These are phyloP conservation scores for Drosophila leonis DNA, from an alignment of 2,888 invertebrate genomes.

Conservation along the genomic window DNA sequence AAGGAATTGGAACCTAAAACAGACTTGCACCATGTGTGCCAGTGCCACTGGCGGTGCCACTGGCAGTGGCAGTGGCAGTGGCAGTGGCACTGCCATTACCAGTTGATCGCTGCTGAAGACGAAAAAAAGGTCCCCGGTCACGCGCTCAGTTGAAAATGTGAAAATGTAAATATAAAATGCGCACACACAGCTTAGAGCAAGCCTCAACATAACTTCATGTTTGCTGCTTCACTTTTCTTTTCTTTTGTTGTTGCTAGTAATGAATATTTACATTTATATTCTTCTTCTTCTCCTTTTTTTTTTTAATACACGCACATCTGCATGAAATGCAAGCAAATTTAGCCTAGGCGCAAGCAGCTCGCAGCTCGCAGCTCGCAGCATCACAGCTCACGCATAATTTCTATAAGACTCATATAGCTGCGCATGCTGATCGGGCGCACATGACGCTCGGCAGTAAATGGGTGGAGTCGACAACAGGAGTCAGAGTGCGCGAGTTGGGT, in stretches of 20 bases:
- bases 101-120: slow-evolving; percentile 32
- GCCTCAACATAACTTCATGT: slow-evolving; percentile 14
- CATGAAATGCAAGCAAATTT: slow-evolving; percentile 5
- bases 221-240: not conserved
- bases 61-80: slow-evolving; percentile 67
- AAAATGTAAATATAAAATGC: slow-evolving; percentile 44
- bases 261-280: slow-evolving; percentile 34
- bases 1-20: slow-evolving; percentile 59
- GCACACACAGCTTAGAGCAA: slow-evolving; percentile 30
- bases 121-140: slow-evolving; percentile 69
- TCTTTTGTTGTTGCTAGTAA: slow-evolving; percentile 4
- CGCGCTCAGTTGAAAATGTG: slow-evolving; percentile 63
- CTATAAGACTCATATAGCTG: slow-evolving; percentile 21
- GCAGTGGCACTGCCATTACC: slow-evolving; percentile 74
- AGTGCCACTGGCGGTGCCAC: slow-evolving; percentile 43
- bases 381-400: slow-evolving; percentile 47
- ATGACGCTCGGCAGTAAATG: slow-evolving; percentile 6
- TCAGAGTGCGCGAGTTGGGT: not conserved
- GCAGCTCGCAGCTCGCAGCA: not conserved
- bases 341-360: slow-evolving; percentile 10
- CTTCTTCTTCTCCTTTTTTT: not conserved
- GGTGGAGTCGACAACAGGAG: slow-evolving; percentile 5
- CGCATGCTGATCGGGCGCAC: slow-evolving; percentile 5
- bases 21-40: slow-evolving; percentile 84
- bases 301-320: slow-evolving; percentile 13